Evolutionary conservation across 53 echinoderm and acorn worm species (phyloP), one percentile per base, ranked within the genome.

Genomic region (Patiria pectinifera): DNA sequence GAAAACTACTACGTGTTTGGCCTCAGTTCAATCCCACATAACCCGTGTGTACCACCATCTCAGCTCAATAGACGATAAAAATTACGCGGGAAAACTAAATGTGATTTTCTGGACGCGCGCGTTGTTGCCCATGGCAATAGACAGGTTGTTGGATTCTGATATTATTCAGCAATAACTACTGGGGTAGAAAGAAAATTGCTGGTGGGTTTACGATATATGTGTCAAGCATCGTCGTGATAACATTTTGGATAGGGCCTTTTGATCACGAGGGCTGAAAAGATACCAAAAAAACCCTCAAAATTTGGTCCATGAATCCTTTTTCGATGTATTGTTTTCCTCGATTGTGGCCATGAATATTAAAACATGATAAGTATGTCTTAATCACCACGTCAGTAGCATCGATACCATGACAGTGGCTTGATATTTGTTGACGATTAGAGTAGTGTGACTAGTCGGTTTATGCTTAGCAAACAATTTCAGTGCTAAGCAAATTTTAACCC

Each of bases 1-100:
- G 22, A 14, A 86, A 71, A 69, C 86, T 19, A 86, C 18, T 6
- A 66, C 85, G 85, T 72, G 86, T 86, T 86, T 48, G 72, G 71
- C 86, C 86, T 22, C 53, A 63, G 86, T 35, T 86, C 86, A 72
- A 71, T 86, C 86, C 23, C n/a, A 86, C 86, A 74, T 24, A 22
- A 86, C 72, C 74, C 11, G 22, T 6, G 4, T 48, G 48, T 43
- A 35, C 45, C 18, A 85, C 86, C 16, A 69, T 6, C 74, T 58
- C 47, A 78, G 12, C 47, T 77, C 77, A 77, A 78, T 3, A 35
- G 2, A 45, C 45, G 46, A 78, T 12, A 3, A 78, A 78, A 45
- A 78, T 78, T 45, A 78, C 16, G 74, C 74, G 22, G 74, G 74
- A 74, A 24, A 74, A 21, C 9, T 0, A 7, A 45, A 78, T 78